phyloP scores from a whole-genome alignment of 2,888 invertebrate species.

The Macrosoma leucophasiata region DNA sequence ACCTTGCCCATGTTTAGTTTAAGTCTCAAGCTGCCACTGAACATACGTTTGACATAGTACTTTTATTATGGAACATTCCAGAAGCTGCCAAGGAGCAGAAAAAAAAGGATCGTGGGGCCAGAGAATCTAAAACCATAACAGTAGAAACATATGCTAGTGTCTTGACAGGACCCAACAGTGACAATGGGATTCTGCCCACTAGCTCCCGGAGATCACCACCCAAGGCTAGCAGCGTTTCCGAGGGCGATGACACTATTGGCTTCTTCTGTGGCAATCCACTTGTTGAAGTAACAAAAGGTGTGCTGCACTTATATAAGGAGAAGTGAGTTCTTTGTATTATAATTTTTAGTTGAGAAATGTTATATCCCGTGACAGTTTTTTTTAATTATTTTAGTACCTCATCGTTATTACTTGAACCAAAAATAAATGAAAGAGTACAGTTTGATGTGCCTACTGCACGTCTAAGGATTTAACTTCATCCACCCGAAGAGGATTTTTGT shows the following conservation, averaged over 20 bases:
- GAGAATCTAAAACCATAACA: constrained; percentile 82
- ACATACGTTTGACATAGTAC: too few relatives aligned
- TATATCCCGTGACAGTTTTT: too few relatives aligned
- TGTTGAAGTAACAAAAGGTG: constrained; percentile 97
- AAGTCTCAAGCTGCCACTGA: too few relatives aligned
- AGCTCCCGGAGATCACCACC: constrained; percentile 76
- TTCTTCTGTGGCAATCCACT: constrained; percentile 98
- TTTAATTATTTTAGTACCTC: too few relatives aligned
- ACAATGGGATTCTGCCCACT: constrained; percentile 76
- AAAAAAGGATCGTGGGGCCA: constrained; percentile 79
- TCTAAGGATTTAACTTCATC: too few relatives aligned
- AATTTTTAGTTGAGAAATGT: too few relatives aligned
- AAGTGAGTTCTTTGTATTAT: constrained; percentile 82
- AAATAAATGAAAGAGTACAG: too few relatives aligned
- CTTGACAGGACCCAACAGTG: constrained; percentile 67
- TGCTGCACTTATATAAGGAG: constrained; percentile 97
- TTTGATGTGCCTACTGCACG: too few relatives aligned
- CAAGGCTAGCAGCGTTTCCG: constrained; percentile 43
- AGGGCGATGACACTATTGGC: constrained; percentile 75
- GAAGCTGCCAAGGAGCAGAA: constrained; percentile 62
- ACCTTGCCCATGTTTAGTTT: too few relatives aligned
- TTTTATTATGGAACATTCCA: too few relatives aligned
- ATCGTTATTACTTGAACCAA: too few relatives aligned
- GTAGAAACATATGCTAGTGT: constrained; percentile 87
- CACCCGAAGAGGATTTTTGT: too few relatives aligned